A percentile compares a stretch with the other conserved stretches of the same genome.
Conservation (phyloP, 2,113 vertebrate genomes). For the Lepisosteus osseus region DNA sequence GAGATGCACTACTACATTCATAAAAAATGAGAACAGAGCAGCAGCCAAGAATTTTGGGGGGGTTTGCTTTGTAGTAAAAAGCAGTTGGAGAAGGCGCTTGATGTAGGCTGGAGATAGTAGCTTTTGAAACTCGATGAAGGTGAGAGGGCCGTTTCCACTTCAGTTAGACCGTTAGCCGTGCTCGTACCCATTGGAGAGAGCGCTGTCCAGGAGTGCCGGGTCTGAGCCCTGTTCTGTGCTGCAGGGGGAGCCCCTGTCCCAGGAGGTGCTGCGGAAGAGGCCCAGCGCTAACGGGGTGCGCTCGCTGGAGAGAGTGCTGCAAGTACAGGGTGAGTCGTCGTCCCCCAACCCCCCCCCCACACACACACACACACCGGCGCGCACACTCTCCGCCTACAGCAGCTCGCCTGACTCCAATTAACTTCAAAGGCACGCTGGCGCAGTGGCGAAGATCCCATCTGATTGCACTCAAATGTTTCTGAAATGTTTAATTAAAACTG, state of each 20-base stretch:
- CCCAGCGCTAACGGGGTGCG: conserved; percentile 79
- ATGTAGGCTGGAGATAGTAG: conserved; percentile 23
- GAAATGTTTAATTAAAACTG: conserved; percentile 26
- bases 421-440: conserved; percentile 21
- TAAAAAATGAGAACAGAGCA: too few species aligned
- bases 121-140: not conserved
- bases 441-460: conserved; percentile 2
- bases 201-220: too few species aligned
- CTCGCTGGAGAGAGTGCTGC: conserved; percentile 82
- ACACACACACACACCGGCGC: not conserved
- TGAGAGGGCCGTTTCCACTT: not conserved
- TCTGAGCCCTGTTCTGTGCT: not conserved
- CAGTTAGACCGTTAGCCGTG: not conserved
- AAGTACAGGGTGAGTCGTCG: conserved; percentile 82
- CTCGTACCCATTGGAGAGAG: not conserved
- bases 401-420: conserved; percentile 23
- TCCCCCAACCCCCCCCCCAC: not conserved
- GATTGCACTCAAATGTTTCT: conserved; percentile 25
- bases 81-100: not conserved
- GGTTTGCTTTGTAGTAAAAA: conserved; percentile 11
- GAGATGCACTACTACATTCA: too few species aligned
- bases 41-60: too few species aligned
- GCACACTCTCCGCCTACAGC: not conserved
- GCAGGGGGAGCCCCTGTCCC: conserved; percentile 77
- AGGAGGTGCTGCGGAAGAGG: conserved; percentile 78